Evolutionary conservation across 1,140 invertebrate genomes (phyloP).

Genomic region (Stegodyphus dumicola): DNA sequence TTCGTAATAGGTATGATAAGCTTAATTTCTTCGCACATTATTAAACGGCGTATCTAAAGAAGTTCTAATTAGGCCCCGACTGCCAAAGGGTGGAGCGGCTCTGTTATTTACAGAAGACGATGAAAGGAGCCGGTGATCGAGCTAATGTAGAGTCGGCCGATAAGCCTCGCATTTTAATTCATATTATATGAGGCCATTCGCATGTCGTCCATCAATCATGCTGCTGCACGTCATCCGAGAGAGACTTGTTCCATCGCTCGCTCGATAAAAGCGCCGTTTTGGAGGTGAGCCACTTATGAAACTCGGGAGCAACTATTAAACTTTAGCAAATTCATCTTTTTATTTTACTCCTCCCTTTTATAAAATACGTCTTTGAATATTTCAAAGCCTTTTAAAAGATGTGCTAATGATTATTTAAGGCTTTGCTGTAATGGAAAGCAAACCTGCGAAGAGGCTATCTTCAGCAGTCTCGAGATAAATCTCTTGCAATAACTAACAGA

Average conservation of each 20-base stretch:
- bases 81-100: constrained; percentile 38
- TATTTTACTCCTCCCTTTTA: too few relatives aligned
- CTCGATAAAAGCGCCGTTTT: constrained; percentile 41
- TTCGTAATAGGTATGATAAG: too few relatives aligned
- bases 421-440: too few relatives aligned
- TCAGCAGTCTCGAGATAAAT: too few relatives aligned
- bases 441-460: too few relatives aligned
- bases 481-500: too few relatives aligned
- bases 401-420: too few relatives aligned
- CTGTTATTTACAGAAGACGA: constrained; percentile 59
- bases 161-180: constrained; percentile 58
- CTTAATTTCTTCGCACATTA: too few relatives aligned
- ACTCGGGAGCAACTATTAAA: not conserved
- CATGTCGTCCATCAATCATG: constrained; percentile 49
- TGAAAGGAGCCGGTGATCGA: constrained; percentile 27
- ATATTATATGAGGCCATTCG: constrained; percentile 60
- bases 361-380: too few relatives aligned
- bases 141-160: constrained; percentile 46
- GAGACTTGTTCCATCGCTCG: constrained; percentile 3
- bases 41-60: too few relatives aligned
- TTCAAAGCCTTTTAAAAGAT: too few relatives aligned
- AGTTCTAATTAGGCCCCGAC: constrained; percentile 1
- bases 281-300: not conserved
- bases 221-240: constrained; percentile 12
- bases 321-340: too few relatives aligned